Conservation (phyloP, 2,888 invertebrate species). For the Elmis aenea region DNA sequence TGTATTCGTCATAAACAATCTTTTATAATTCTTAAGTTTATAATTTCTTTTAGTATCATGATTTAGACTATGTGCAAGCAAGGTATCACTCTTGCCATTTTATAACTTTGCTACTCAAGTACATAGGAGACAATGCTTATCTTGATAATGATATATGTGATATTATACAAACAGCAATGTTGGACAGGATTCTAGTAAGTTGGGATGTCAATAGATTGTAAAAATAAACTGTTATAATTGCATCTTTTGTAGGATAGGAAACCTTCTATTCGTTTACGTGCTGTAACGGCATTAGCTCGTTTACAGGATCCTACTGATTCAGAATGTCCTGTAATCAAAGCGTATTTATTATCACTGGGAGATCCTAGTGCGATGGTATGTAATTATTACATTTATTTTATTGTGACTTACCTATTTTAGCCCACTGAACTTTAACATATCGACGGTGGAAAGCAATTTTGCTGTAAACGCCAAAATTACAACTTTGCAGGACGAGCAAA, state of each 20-base stretch:
- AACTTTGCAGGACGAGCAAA: too few species aligned
- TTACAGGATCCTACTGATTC: conserved; percentile 53
- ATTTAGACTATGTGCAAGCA: conserved; percentile 44
- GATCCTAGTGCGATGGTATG: conserved; percentile 12
- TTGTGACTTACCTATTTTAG: too few species aligned
- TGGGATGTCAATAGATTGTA: too few species aligned
- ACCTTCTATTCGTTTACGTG: conserved; percentile 52
- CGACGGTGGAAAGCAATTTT: too few species aligned
- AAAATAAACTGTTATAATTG: background rate
- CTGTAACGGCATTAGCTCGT: conserved; percentile 51
- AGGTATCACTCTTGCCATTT: conserved; percentile 54
- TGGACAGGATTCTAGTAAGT: conserved; percentile 50
- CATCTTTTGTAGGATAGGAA: conserved; percentile 11
- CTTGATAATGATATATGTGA: conserved; percentile 53
- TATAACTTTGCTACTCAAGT: conserved; percentile 50
- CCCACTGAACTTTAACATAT: too few species aligned
- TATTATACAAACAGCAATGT: conserved; percentile 49
- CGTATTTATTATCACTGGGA: conserved; percentile 33
- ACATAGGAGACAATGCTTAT: conserved; percentile 52
- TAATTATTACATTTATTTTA: too few species aligned
- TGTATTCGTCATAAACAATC: conserved; percentile 1
- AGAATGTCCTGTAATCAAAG: conserved; percentile 52
- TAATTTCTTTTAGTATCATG: conserved; percentile 32
- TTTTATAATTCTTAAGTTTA: background rate
- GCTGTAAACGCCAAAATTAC: too few species aligned